These are phyloP conservation scores for Nothocercus nigrocapillus DNA, from an alignment of 2,113 vertebrate species.

Conservation along the genomic window DNA sequence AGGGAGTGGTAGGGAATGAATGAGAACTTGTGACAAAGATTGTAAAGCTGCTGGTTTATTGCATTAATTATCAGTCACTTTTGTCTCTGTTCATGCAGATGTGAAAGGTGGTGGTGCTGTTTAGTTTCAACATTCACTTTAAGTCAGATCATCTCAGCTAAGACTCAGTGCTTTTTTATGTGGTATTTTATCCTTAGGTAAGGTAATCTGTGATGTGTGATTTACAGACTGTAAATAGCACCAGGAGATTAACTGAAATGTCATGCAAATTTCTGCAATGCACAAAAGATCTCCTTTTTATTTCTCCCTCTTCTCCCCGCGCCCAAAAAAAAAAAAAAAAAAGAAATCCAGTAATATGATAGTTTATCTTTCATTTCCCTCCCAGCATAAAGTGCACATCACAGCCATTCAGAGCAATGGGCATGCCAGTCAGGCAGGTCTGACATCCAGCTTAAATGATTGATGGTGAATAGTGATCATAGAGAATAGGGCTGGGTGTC, in stretches of 20 bases:
- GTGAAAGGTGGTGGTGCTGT: neutral
- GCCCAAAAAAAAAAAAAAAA: neutral
- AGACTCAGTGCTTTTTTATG: neutral
- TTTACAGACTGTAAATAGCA: neutral
- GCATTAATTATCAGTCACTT: neutral
- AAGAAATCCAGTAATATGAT: constrained; percentile 1
- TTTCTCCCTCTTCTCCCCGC: neutral
- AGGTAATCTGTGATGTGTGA: neutral
- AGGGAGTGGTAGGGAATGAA: constrained; percentile 51
- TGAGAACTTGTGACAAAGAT: constrained; percentile 49
- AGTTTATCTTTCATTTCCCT: constrained; percentile 36
- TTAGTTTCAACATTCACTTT: neutral
- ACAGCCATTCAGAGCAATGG: neutral
- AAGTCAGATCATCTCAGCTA: neutral
- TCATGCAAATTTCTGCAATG: constrained; percentile 4
- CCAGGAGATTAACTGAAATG: constrained; percentile 28
- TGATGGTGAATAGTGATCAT: constrained; percentile 45
- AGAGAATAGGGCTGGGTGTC: constrained; percentile 47
- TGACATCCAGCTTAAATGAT: constrained; percentile 52
- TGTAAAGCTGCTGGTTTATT: constrained; percentile 15
- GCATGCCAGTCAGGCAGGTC: constrained; percentile 15
- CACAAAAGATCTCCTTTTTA: neutral
- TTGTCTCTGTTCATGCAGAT: neutral
- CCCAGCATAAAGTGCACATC: constrained; percentile 6
- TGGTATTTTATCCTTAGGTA: neutral